These are phyloP conservation scores for Charina bottae DNA, from an alignment of 2,113 vertebrate species.

Conservation along the genomic window DNA sequence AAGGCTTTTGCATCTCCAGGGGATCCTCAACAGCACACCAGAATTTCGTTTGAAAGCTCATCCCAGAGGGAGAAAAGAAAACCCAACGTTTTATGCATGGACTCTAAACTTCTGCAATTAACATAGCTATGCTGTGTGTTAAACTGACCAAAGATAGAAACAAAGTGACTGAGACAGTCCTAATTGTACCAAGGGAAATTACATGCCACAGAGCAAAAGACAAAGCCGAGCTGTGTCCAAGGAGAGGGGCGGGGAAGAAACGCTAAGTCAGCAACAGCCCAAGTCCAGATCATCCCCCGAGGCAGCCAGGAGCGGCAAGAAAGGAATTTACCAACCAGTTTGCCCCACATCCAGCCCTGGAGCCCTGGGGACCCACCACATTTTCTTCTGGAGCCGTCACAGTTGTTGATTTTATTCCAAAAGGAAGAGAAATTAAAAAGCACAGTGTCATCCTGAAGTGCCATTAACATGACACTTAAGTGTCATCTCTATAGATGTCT, in stretches of 20 bases:
- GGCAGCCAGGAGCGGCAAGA: slow-evolving; percentile 59
- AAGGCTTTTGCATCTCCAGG: background rate
- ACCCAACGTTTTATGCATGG: background rate
- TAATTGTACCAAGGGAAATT: slow-evolving; percentile 64
- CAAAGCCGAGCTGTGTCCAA: slow-evolving; percentile 67
- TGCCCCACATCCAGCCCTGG: slow-evolving; percentile 39
- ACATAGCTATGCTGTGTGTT: slow-evolving; percentile 60
- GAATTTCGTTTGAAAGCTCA: slow-evolving; percentile 33
- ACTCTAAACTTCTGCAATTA: slow-evolving; percentile 60
- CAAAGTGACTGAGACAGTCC: slow-evolving; percentile 61
- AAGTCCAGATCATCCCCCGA: slow-evolving; percentile 58
- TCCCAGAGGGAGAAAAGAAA: background rate
- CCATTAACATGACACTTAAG: slow-evolving; percentile 39
- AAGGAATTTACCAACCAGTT: slow-evolving; percentile 51
- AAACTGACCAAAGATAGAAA: slow-evolving; percentile 67
- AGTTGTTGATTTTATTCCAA: slow-evolving; percentile 45
- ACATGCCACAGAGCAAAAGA: slow-evolving; percentile 58
- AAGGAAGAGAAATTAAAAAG: slow-evolving; percentile 53
- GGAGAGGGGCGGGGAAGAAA: slow-evolving; percentile 50
- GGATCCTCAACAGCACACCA: slow-evolving; percentile 23
- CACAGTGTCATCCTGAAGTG: slow-evolving; percentile 35
- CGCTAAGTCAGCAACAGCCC: slow-evolving; percentile 66
- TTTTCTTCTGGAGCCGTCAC: slow-evolving; percentile 36
- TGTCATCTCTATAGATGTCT: slow-evolving; percentile 30
- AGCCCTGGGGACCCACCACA: slow-evolving; percentile 47